phyloP scores from a whole-genome alignment of 2,888 invertebrate genomes.

The Nomada ferruginata region DNA sequence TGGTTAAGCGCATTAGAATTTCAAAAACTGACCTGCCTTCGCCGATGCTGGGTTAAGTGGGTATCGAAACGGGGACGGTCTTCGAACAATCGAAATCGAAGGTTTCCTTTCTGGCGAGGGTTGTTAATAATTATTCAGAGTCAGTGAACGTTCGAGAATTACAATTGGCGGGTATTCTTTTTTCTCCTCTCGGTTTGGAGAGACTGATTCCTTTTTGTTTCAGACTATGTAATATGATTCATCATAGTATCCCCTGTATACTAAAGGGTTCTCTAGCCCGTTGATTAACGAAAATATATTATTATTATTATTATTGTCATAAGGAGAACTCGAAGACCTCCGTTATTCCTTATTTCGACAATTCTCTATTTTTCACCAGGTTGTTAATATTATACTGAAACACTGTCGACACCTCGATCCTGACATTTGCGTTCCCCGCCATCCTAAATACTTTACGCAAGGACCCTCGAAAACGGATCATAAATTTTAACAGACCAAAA shows the following conservation, averaged over 20 bases:
- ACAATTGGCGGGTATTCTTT: too few relatives aligned
- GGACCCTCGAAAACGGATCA: too few relatives aligned
- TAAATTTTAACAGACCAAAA: not conserved
- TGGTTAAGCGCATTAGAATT: constrained; percentile 48
- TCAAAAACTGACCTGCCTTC: constrained; percentile 29
- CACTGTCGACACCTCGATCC: not conserved
- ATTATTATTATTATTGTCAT: too few relatives aligned
- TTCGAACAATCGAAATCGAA: not conserved
- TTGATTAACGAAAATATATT: too few relatives aligned
- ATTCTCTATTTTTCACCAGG: not conserved
- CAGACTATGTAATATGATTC: too few relatives aligned
- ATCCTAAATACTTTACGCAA: not conserved
- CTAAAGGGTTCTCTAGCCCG: too few relatives aligned
- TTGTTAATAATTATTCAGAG: too few relatives aligned
- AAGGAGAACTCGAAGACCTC: not conserved
- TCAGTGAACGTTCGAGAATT: too few relatives aligned
- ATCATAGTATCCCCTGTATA: too few relatives aligned
- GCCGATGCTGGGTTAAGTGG: not conserved
- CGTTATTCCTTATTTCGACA: not conserved
- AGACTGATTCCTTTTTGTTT: too few relatives aligned
- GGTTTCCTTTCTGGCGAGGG: too few relatives aligned
- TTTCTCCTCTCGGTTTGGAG: too few relatives aligned
- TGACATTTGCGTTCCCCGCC: not conserved
- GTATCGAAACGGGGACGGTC: not conserved
- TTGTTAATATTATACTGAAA: not conserved